phyloP scores from a whole-genome alignment of 2,797 vertebrate species.

The Platyrinchus mystaceus region DNA sequence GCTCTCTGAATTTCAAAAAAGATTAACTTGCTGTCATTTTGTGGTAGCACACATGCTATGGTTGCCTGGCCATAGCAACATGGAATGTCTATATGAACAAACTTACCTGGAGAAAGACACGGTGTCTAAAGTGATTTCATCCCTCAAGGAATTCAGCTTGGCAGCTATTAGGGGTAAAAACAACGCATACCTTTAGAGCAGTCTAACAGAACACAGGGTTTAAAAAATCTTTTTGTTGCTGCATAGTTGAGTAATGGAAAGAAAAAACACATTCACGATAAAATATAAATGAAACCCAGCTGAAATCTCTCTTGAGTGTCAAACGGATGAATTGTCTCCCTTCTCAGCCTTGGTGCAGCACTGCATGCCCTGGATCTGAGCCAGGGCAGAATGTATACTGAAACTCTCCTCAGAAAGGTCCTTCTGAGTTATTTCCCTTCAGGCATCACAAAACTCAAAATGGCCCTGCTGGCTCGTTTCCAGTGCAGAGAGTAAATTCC shows the following conservation, averaged over 20 bases:
- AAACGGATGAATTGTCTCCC: neutral
- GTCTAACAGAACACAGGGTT: neutral
- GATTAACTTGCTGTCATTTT: neutral
- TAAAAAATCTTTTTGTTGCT: neutral
- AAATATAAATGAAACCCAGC: conserved; percentile 11
- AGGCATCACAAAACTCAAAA: neutral
- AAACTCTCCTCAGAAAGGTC: neutral
- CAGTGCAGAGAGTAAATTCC: neutral
- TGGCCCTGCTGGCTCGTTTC: neutral
- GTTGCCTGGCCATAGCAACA: neutral
- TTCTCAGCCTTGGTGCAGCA: neutral
- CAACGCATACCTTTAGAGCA: neutral
- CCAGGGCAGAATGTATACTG: neutral
- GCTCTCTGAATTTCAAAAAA: neutral
- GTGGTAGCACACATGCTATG: neutral
- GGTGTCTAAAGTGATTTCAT: neutral
- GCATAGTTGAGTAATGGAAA: neutral
- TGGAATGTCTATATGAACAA: neutral
- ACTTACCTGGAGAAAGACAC: neutral
- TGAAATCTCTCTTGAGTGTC: neutral
- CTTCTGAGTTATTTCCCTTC: neutral
- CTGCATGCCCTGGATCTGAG: neutral
- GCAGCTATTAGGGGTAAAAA: neutral
- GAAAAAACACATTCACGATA: neutral
- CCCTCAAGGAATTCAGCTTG: neutral